phyloP scores from a whole-genome alignment of 2,113 vertebrate species.

The Cyprinus carpio region DNA sequence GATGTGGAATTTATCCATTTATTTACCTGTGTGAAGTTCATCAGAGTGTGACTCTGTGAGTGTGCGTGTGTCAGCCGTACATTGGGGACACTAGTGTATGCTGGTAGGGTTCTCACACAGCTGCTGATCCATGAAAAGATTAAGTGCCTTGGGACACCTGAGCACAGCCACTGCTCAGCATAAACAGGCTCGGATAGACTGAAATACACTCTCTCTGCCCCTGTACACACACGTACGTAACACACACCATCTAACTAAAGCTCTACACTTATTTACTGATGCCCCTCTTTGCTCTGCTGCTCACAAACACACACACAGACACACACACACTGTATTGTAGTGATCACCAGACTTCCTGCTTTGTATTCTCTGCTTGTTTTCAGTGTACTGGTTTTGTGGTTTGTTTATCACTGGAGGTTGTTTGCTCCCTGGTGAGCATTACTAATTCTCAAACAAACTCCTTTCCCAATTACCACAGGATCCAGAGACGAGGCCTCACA shows the following conservation, averaged over 20 bases:
- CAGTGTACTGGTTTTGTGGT: slow-evolving; percentile 25
- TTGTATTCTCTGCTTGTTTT: slow-evolving; percentile 38
- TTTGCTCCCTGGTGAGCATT: slow-evolving; percentile 19
- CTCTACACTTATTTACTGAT: slow-evolving; percentile 5
- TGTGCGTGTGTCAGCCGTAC: slow-evolving; percentile 38
- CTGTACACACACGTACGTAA: slow-evolving; percentile 10
- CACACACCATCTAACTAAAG: slow-evolving; percentile 23
- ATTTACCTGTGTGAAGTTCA: slow-evolving; percentile 51
- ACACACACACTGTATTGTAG: neutral
- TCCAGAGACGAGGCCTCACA: slow-evolving; percentile 8
- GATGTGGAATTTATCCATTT: slow-evolving; percentile 31
- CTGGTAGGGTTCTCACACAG: slow-evolving; percentile 38
- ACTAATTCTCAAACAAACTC: slow-evolving; percentile 41
- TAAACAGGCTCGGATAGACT: slow-evolving; percentile 24
- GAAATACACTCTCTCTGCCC: neutral
- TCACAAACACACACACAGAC: neutral
- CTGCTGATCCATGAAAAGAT: slow-evolving; percentile 52
- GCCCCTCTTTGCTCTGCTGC: neutral
- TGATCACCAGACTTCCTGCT: neutral
- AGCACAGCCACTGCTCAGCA: slow-evolving; percentile 33
- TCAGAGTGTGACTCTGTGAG: slow-evolving; percentile 42
- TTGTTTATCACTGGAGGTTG: slow-evolving; percentile 44
- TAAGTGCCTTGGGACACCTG: slow-evolving; percentile 44
- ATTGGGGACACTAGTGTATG: slow-evolving; percentile 33
- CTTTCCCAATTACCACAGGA: slow-evolving; percentile 33